Evolutionary conservation across 2,888 invertebrate genomes (phyloP).

Genomic region (Yponomeuta cagnagella): DNA sequence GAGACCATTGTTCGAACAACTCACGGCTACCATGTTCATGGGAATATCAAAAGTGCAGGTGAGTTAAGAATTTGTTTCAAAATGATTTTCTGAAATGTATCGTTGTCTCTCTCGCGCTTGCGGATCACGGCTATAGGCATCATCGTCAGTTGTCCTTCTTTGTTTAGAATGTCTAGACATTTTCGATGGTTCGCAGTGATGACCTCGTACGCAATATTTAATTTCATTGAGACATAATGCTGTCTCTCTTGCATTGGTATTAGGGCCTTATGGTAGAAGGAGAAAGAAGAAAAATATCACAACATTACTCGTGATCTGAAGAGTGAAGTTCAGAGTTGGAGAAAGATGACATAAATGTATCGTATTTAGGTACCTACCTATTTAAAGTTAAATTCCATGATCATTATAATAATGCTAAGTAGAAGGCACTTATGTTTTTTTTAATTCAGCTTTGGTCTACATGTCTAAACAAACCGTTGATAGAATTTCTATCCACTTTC

Average conservation of each 20-base stretch:
- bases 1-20: conserved; percentile 79
- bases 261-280: conserved; percentile 4
- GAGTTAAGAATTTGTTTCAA: conserved; percentile 42
- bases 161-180: conserved; percentile 9
- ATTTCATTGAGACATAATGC: conserved; percentile 10
- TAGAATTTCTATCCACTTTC: no score
- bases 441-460: no score
- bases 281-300: conserved; percentile 13
- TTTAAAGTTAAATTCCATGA: not conserved
- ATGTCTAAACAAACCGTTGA: no score
- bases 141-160: conserved; percentile 15
- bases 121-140: conserved; percentile 19
- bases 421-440: no score
- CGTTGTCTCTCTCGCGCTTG: conserved; percentile 52
- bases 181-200: conserved; percentile 9
- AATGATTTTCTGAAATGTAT: conserved; percentile 49
- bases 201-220: conserved; percentile 13
- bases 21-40: conserved; percentile 80
- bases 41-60: conserved; percentile 78
- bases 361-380: conserved; percentile 19
- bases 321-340: not conserved
- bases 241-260: conserved; percentile 7
- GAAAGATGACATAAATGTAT: not conserved
- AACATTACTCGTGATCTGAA: not conserved
- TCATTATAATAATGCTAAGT: no score